Evolutionary conservation across 2,797 vertebrate species (phyloP).

Genomic region (Melanotaenia maccullochi): DNA sequence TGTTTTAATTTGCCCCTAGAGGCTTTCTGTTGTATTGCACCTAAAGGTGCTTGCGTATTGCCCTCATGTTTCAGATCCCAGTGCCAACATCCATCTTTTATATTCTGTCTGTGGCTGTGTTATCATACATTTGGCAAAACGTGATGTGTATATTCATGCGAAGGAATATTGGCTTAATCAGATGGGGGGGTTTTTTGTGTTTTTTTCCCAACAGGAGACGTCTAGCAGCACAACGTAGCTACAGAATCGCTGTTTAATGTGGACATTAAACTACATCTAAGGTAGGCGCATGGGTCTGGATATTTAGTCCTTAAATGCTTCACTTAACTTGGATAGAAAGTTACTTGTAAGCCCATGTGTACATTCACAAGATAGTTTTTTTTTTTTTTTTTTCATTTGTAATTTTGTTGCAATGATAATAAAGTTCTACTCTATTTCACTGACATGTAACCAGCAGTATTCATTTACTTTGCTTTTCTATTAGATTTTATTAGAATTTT

Average conservation of each 20-base stretch:
- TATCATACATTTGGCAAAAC: neutral
- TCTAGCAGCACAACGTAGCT: slow-evolving; percentile 11
- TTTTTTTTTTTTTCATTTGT: too few species aligned
- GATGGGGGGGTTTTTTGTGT: neutral
- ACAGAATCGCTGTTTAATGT: slow-evolving; percentile 29
- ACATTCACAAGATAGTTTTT: too few species aligned
- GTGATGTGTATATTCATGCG: neutral
- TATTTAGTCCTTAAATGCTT: neutral
- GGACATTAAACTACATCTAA: neutral
- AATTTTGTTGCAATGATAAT: too few species aligned
- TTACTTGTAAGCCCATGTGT: neutral
- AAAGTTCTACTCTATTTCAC: too few species aligned
- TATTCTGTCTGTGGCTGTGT: neutral
- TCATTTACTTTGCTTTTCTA: neutral
- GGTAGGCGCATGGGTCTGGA: slow-evolving; percentile 19
- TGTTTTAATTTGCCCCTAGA: neutral
- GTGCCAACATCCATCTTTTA: neutral
- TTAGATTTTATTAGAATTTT: neutral
- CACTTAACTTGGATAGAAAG: neutral
- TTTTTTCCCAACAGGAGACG: slow-evolving; percentile 39
- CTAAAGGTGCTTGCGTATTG: neutral
- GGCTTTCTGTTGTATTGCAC: neutral
- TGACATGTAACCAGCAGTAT: neutral
- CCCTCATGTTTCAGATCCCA: neutral
- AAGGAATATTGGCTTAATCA: neutral